Conservation (phyloP, 37 sponge, comb jelly and placozoan species). For the Amphimedon queenslandica region DNA sequence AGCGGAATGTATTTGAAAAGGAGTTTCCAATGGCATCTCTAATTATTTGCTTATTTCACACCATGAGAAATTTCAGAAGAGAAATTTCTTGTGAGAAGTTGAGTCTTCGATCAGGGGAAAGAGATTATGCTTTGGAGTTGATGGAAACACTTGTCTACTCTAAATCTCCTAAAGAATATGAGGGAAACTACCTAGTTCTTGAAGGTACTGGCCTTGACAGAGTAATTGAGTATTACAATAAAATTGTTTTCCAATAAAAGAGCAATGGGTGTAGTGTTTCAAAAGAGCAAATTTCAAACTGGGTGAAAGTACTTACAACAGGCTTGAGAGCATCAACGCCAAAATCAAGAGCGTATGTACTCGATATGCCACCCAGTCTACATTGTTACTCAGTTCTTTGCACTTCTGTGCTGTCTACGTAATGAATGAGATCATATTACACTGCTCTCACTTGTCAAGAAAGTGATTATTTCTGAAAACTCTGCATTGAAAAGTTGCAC, state of each 20-base stretch:
- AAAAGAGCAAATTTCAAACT: slow-evolving; percentile 25
- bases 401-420: too few relatives aligned
- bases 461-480: too few relatives aligned
- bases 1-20: slow-evolving; percentile 28
- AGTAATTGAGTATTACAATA: slow-evolving; percentile 49
- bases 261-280: slow-evolving; percentile 57
- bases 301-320: slow-evolving; percentile 40
- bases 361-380: too few relatives aligned
- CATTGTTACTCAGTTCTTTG: too few relatives aligned
- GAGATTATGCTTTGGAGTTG: slow-evolving; percentile 21
- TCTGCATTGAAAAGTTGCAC: too few relatives aligned
- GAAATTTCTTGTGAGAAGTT: slow-evolving; percentile 60
- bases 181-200: slow-evolving; percentile 5
- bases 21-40: slow-evolving; percentile 31
- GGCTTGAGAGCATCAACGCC: slow-evolving; percentile 51
- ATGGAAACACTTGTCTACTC: slow-evolving; percentile 51
- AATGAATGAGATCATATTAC: too few relatives aligned
- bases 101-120: slow-evolving; percentile 31
- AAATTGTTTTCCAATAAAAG: slow-evolving; percentile 54
- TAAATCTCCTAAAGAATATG: slow-evolving; percentile 30
- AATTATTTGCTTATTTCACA: slow-evolving; percentile 60
- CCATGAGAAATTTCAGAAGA: slow-evolving; percentile 26
- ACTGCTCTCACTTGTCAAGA: too few relatives aligned
- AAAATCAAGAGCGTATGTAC: slow-evolving; percentile 45
- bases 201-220: neutral